Conservation (phyloP, 2,797 vertebrate genomes). For the Hippopotamyrus pictus region DNA sequence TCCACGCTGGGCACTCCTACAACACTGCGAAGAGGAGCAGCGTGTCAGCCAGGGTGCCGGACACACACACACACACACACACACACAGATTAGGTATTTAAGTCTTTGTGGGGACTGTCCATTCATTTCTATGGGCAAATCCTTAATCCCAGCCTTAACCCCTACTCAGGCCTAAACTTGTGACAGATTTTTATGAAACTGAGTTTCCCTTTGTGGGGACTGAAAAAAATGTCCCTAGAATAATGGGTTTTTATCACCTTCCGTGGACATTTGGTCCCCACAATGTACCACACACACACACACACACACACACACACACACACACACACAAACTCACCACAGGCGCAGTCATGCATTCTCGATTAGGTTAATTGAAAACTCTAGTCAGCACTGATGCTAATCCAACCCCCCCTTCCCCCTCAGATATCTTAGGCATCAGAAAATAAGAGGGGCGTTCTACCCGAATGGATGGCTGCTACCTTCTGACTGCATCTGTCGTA, state of each 20-base stretch:
- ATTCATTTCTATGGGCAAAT: neutral
- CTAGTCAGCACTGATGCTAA: neutral
- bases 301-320: neutral
- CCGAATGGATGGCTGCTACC: neutral
- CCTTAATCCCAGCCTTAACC: no score
- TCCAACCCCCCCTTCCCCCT: neutral
- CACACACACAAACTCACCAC: neutral
- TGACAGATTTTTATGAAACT: neutral
- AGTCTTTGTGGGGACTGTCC: neutral
- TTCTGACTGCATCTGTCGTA: neutral
- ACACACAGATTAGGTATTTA: neutral
- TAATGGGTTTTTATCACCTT: neutral
- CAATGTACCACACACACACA: neutral
- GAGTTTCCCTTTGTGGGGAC: neutral
- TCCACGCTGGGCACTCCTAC: constrained; percentile 88
- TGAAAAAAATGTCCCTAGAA: neutral
- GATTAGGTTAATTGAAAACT: neutral
- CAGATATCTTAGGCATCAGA: neutral
- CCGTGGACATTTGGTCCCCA: neutral
- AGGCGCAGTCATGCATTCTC: neutral
- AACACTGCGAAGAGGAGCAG: constrained; percentile 60
- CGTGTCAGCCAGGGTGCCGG: neutral
- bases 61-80: neutral
- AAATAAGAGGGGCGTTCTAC: neutral
- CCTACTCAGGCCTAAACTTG: neutral